phyloP scores from a whole-genome alignment of 2,888 invertebrate genomes.

The Halictus ligatus region DNA sequence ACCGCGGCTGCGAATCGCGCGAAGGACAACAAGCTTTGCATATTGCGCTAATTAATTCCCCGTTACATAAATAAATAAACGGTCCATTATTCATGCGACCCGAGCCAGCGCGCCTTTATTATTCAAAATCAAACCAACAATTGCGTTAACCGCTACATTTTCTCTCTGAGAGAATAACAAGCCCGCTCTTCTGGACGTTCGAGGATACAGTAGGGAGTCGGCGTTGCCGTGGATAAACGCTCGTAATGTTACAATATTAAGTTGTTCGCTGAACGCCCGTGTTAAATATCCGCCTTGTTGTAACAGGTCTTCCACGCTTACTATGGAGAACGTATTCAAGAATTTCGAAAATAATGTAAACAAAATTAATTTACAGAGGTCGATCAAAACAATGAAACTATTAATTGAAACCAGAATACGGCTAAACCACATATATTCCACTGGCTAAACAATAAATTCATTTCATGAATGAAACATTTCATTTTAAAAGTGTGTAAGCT shows the following conservation, averaged over 20 bases:
- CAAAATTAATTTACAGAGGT: too few species aligned
- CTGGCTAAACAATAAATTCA: too few species aligned
- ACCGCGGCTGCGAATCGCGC: neutral
- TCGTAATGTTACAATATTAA: neutral
- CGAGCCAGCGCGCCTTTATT: constrained; percentile 31
- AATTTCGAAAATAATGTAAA: too few species aligned
- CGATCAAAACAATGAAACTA: too few species aligned
- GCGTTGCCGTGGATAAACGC: neutral
- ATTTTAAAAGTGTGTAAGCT: too few species aligned
- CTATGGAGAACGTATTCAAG: too few species aligned
- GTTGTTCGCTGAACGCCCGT: too few species aligned
- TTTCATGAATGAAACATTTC: too few species aligned
- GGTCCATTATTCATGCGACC: constrained; percentile 41
- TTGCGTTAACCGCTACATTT: constrained; percentile 26
- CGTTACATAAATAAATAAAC: constrained; percentile 54
- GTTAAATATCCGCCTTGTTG: too few species aligned
- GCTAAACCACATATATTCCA: too few species aligned
- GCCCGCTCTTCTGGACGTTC: neutral
- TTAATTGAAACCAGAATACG: too few species aligned
- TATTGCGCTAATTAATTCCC: constrained; percentile 49
- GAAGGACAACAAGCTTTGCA: constrained; percentile 36
- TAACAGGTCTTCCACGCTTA: too few species aligned
- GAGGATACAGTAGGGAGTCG: neutral
- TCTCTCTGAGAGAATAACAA: constrained; percentile 18
- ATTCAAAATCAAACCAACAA: constrained; percentile 52